Evolutionary conservation across 1,140 invertebrate species (phyloP).

Genomic region (Nasonia giraulti): DNA sequence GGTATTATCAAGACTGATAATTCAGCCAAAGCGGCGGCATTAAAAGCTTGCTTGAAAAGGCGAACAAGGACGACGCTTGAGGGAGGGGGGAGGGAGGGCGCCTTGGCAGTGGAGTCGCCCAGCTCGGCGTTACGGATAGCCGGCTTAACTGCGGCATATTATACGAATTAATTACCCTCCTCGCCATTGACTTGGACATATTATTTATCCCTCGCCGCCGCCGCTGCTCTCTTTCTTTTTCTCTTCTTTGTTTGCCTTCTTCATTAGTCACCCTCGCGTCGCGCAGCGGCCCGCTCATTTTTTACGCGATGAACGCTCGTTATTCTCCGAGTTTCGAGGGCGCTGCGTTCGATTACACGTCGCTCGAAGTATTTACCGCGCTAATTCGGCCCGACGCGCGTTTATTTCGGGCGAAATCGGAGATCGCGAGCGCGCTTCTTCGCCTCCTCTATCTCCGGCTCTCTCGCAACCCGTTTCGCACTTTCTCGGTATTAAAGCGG

Average conservation of each 20-base stretch:
- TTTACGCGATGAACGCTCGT: conserved; percentile 4
- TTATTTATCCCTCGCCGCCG: conserved; percentile 66
- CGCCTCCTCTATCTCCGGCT: neutral
- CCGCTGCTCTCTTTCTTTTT: neutral
- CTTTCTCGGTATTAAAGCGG: conserved; percentile 59
- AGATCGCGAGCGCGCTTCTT: too few relatives aligned
- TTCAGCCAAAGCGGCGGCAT: conserved; percentile 42
- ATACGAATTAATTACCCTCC: conserved; percentile 73
- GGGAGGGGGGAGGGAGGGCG: neutral
- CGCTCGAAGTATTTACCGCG: neutral
- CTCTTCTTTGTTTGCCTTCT: conserved; percentile 42
- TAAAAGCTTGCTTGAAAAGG: conserved; percentile 48
- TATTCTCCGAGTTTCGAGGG: neutral
- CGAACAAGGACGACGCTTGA: conserved; percentile 15
- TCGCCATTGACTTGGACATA: conserved; percentile 68
- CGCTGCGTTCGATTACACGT: too few relatives aligned
- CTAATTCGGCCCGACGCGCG: neutral
- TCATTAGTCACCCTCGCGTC: conserved; percentile 31
- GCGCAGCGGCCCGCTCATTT: conserved; percentile 7
- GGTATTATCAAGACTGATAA: conserved; percentile 51
- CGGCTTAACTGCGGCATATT: conserved; percentile 73
- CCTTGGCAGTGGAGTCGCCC: conserved; percentile 47
- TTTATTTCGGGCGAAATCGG: conserved; percentile 20
- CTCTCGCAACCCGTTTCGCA: neutral
- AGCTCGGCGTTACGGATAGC: conserved; percentile 66